Conservation (phyloP, 2,888 invertebrate species). For the Monopis laevigella region DNA sequence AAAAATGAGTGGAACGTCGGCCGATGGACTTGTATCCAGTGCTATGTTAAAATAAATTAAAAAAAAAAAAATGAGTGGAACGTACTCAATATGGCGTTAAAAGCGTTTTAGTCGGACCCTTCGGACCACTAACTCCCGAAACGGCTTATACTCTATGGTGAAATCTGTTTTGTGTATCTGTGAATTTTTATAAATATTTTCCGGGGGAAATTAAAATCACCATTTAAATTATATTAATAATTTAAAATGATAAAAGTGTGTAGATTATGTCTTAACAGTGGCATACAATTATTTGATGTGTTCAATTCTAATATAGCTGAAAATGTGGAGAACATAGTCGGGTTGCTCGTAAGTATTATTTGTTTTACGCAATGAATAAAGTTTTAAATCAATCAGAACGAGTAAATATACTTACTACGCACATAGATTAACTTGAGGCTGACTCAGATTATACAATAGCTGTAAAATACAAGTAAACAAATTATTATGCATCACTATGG, state of each 20-base stretch:
- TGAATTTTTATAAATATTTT: neutral
- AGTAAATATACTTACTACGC: neutral
- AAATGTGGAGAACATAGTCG: slow-evolving; percentile 34
- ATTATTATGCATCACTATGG: too few relatives aligned
- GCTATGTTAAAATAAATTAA: neutral
- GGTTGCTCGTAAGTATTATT: slow-evolving; percentile 29
- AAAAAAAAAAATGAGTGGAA: neutral
- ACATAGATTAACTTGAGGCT: too few relatives aligned
- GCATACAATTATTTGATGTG: slow-evolving; percentile 37
- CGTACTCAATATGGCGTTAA: neutral
- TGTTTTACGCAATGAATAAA: slow-evolving; percentile 1
- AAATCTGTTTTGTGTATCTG: neutral
- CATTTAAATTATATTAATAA: neutral
- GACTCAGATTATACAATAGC: too few relatives aligned
- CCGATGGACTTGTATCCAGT: too few relatives aligned
- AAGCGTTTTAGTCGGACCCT: neutral
- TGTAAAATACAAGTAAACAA: too few relatives aligned
- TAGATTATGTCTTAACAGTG: slow-evolving; percentile 39
- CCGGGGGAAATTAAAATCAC: neutral
- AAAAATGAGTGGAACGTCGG: too few relatives aligned
- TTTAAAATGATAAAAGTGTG: slow-evolving; percentile 33
- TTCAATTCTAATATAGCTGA: slow-evolving; percentile 28
- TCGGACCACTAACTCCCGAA: neutral
- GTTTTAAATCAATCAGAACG: neutral
- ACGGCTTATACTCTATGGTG: neutral